A percentile compares a stretch with the other conserved stretches of the same genome.
Conservation (phyloP, 2,888 invertebrate genomes). For the Agrochola macilenta region DNA sequence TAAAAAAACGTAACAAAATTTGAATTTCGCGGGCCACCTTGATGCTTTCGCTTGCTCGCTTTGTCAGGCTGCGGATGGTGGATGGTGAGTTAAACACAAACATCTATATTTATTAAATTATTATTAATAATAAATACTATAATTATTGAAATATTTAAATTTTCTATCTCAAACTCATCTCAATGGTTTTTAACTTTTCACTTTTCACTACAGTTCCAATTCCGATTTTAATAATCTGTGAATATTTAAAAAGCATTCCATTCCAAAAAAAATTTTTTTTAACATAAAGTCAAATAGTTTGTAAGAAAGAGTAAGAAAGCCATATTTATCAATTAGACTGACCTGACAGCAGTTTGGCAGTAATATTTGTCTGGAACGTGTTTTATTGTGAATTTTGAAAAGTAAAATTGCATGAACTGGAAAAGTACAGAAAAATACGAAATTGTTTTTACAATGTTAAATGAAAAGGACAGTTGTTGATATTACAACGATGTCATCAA, state of each 20-base stretch:
- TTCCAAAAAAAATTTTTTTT: background rate
- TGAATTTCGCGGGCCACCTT: no score
- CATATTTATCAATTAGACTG: background rate
- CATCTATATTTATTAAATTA: no score
- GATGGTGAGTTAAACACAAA: no score
- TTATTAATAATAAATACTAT: no score
- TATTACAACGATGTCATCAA: constrained; percentile 51
- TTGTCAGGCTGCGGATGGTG: no score
- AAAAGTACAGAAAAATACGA: background rate
- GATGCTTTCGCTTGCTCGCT: no score
- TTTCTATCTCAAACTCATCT: no score
- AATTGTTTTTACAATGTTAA: constrained; percentile 17
- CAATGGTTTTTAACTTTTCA: no score
- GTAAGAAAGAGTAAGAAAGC: background rate
- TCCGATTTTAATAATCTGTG: no score
- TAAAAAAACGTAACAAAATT: no score
- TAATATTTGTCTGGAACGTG: constrained; percentile 11
- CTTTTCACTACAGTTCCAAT: no score
- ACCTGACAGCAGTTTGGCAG: background rate
- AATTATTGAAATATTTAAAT: no score
- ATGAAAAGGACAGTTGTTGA: background rate
- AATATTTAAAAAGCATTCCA: constrained; percentile 1
- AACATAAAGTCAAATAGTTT: background rate
- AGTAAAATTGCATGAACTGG: background rate
- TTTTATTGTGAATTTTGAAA: constrained; percentile 6